Evolutionary conservation across 2,797 vertebrate genomes (phyloP).

Genomic region (Myotis vivesi): DNA sequence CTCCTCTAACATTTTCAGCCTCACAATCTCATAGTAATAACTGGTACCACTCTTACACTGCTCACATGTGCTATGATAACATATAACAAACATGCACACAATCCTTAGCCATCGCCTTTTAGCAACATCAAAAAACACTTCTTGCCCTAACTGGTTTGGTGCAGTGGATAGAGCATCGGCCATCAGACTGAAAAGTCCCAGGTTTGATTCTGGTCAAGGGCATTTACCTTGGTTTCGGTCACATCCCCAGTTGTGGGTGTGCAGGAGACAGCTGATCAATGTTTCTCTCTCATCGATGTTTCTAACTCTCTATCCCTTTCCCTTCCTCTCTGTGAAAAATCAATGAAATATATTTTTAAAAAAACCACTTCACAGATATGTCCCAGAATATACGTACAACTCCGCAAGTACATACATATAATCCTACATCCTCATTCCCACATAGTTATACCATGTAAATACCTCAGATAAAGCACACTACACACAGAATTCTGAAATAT

Average conservation of each 20-base stretch:
- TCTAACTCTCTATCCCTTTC: no score
- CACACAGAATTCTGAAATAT: not conserved
- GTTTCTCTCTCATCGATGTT: no score
- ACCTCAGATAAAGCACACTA: not conserved
- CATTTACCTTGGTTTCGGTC: no score
- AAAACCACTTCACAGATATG: not conserved
- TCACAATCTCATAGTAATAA: not conserved
- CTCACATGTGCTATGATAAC: not conserved
- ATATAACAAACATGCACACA: not conserved
- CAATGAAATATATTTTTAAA: no score
- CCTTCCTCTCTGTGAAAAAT: no score
- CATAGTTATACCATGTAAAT: not conserved
- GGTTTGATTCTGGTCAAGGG: no score
- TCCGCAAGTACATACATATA: not conserved
- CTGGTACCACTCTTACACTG: no score
- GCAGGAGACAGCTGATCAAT: no score
- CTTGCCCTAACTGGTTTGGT: no score
- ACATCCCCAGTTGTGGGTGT: no score
- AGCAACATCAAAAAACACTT: not conserved
- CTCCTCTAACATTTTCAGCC: not conserved
- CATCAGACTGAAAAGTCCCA: no score
- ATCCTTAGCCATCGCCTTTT: not conserved
- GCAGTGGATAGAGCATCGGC: no score
- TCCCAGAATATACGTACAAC: not conserved
- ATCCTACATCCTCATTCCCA: not conserved